These are phyloP conservation scores for Ypsolopha sequella DNA, from an alignment of 2,888 invertebrate species.

Conservation along the genomic window DNA sequence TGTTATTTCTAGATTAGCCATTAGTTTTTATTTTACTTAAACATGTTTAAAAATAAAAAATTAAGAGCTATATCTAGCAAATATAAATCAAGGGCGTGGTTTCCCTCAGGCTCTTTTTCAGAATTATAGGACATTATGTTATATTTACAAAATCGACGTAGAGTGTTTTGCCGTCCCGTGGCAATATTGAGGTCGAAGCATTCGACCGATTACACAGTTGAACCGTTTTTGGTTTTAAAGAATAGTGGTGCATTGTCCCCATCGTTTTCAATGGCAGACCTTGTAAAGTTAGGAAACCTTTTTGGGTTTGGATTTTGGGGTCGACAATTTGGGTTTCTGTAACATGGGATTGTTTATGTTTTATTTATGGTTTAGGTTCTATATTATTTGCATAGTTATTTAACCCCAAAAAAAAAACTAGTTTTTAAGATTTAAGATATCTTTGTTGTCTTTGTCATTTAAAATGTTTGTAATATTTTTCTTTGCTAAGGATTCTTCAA, in stretches of 20 bases:
- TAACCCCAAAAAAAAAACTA: too few relatives aligned
- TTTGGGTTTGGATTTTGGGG: background rate
- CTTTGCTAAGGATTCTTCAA: too few relatives aligned
- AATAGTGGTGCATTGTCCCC: constrained; percentile 2
- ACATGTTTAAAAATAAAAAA: too few relatives aligned
- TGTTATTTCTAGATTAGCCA: too few relatives aligned
- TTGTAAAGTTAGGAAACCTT: background rate
- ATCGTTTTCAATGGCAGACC: background rate
- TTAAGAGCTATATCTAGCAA: too few relatives aligned
- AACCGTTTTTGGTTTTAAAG: background rate
- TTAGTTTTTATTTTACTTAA: too few relatives aligned
- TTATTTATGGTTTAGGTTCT: too few relatives aligned
- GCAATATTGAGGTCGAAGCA: background rate
- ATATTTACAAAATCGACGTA: background rate
- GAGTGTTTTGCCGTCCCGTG: background rate
- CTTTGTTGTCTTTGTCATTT: too few relatives aligned
- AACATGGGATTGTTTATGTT: background rate
- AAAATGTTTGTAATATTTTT: too few relatives aligned
- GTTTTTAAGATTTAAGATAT: too few relatives aligned
- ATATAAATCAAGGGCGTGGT: too few relatives aligned
- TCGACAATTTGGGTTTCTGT: background rate
- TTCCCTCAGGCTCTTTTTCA: background rate
- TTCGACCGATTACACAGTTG: background rate
- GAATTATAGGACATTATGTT: background rate
- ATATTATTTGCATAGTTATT: too few relatives aligned